Evolutionary conservation across 2,113 vertebrate genomes (phyloP).

Genomic region (Chamaetylas fuelleborni): DNA sequence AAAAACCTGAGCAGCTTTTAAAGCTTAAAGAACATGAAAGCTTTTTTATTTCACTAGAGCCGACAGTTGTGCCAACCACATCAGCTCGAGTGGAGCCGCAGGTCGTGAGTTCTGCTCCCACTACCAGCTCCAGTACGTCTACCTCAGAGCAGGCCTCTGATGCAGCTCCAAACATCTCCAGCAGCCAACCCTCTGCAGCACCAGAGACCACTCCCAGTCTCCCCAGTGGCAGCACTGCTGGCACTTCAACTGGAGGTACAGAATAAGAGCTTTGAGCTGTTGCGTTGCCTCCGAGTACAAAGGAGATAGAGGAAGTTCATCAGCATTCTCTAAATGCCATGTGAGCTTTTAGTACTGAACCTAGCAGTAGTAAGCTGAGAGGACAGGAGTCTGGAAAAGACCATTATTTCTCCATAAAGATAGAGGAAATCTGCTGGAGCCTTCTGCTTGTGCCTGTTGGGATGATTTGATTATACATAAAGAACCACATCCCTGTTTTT

Average conservation of each 20-base stretch:
- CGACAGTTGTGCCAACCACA: constrained; percentile 90
- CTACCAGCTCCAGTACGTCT: constrained; percentile 79
- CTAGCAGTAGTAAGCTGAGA: neutral
- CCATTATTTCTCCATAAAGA: neutral
- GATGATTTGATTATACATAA: neutral
- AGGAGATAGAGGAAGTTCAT: neutral
- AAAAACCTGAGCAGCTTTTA: neutral
- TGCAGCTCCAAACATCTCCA: constrained; percentile 79
- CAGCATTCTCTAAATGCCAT: neutral
- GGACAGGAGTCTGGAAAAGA: neutral
- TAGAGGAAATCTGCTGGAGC: neutral
- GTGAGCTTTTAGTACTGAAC: neutral
- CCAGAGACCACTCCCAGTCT: constrained; percentile 79
- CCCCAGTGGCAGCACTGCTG: constrained; percentile 75
- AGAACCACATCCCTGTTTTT: neutral
- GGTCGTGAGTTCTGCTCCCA: constrained; percentile 80
- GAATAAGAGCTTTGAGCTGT: neutral
- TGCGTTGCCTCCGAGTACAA: neutral
- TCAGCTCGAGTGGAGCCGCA: constrained; percentile 84
- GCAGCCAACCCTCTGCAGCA: constrained; percentile 79
- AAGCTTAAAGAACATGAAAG: neutral
- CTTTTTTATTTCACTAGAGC: constrained; percentile 74
- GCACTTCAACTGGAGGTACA: constrained; percentile 82
- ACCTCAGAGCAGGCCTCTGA: constrained; percentile 90
- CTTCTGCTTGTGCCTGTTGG: neutral